Percentiles rank a stretch among this genome's conserved stretches.
Evolutionary conservation across 2,888 invertebrate species (phyloP).

Genomic region (Harmothoe impar): DNA sequence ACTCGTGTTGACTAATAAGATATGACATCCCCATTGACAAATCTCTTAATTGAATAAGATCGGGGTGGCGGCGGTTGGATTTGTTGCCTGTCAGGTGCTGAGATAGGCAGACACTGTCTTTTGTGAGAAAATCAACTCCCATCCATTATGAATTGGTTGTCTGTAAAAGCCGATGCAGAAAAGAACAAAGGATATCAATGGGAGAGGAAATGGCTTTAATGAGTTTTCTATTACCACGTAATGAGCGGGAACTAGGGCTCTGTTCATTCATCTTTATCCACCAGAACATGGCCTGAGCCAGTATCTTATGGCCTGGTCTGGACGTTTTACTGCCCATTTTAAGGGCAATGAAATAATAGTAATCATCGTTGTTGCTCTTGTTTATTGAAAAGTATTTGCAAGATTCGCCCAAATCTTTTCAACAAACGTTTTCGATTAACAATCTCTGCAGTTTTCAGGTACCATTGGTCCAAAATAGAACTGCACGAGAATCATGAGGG

Average conservation of each 20-base stretch:
- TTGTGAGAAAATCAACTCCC: conserved; percentile 55
- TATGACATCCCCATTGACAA: conserved; percentile 51
- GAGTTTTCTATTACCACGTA: conserved; percentile 44
- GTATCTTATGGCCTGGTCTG: neutral
- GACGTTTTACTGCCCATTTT: neutral
- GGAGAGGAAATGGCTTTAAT: conserved; percentile 36
- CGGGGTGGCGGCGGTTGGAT: conserved; percentile 2
- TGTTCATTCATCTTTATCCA: conserved; percentile 14
- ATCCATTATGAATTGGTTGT: conserved; percentile 41
- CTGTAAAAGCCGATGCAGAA: neutral
- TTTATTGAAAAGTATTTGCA: neutral
- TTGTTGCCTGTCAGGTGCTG: conserved; percentile 4
- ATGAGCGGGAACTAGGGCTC: neutral
- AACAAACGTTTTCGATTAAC: conserved; percentile 14
- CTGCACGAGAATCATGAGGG: no score
- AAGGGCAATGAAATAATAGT: neutral
- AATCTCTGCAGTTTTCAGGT: neutral
- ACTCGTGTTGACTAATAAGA: conserved; percentile 10
- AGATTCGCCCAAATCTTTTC: neutral
- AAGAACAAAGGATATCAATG: conserved; percentile 55
- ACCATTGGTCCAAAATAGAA: no score
- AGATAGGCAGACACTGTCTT: neutral
- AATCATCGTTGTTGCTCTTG: neutral
- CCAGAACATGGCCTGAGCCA: neutral
- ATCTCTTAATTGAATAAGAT: conserved; percentile 51